Base-by-base conservation (phyloP, 1,140 invertebrate genomes). In the Olivierus martensii region DNA sequence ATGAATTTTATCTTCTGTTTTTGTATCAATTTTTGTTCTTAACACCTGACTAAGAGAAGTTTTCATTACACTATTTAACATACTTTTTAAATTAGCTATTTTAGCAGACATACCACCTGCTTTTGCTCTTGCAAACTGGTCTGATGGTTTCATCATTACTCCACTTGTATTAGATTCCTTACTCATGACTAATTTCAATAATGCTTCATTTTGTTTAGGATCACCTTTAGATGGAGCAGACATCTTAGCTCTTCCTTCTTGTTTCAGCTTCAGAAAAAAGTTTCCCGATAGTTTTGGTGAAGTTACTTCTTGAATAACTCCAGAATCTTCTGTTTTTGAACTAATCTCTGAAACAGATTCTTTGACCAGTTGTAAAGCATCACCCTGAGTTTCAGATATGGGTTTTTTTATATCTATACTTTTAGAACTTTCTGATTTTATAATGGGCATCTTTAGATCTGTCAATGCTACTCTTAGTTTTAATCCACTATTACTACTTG, bases 171-270 rank as follows among this genome's bases (percentile, higher is more conserved):
- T 19, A 4, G 42, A 48, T 53, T 45, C 54, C 49, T 15, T 21
- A 9, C 22, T 48, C n/a, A 48, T 15, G 11, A 22, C 46, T 21
- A 17, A 49, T 35, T 56, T 52, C 34, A 52, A 42, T 11, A 56
- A 18, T 10, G 51, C 51, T 52, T 56, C 49, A 18, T 56, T 56
- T 38, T 56, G 55, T n/a, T 52, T 56, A 10, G 46, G n/a, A 46
- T 56, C 55, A 9, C 41, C 46, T 28, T 51, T 44, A 37, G 51
- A 52, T 3, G 45, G 21, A 34, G 41, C 55, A 39, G 39, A 51
- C 55, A 56, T 56, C 39, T 56, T 56, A n/a, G 55, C 55, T 22
- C 55, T 52, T 10, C 50, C 51, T 22, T 56, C 55, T 28, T 28
- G 28, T 28, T 28, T 28, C 17, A 17, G 17, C 17, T 46, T 46